phyloP scores from a whole-genome alignment of 37 sponge, comb jelly and placozoan species.

The Halisarca cf. caerulea region DNA sequence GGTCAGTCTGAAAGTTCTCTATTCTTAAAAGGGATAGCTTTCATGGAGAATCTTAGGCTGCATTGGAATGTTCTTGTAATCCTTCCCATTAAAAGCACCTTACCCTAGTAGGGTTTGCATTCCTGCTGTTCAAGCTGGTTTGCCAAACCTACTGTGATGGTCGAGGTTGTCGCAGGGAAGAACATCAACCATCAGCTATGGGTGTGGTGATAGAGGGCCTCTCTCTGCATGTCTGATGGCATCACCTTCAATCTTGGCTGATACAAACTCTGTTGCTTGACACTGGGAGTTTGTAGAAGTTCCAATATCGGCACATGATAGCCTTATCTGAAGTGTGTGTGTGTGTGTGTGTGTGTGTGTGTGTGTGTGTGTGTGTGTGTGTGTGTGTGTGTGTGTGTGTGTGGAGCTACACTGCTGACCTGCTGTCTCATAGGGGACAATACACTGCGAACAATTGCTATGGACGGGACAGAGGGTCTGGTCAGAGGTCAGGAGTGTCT shows the following conservation, averaged over 20 bases:
- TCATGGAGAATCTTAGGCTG: too few relatives aligned
- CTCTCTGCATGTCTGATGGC: constrained; percentile 16
- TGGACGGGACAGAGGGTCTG: constrained; percentile 99
- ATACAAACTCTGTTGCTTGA: neutral
- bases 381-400: neutral
- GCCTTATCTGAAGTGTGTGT: neutral
- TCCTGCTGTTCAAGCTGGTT: neutral
- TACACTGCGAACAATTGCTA: constrained; percentile 97
- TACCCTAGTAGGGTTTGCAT: neutral
- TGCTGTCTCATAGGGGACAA: constrained; percentile 82
- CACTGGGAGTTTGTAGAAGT: neutral
- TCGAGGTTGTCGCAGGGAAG: constrained; percentile 30
- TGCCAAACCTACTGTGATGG: neutral
- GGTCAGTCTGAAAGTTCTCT: constrained; percentile 56
- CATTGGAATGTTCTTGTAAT: too few relatives aligned
- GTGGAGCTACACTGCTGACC: neutral
- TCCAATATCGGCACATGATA: too few relatives aligned
- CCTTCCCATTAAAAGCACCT: constrained; percentile 24
- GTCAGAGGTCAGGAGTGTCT: constrained; percentile 82
- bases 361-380: constrained; percentile 2
- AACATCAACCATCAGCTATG: neutral
- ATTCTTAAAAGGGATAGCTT: too few relatives aligned
- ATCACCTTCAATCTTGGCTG: neutral
- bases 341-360: neutral
- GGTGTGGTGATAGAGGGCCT: constrained; percentile 33